These are phyloP conservation scores for Pollenia amentaria DNA, from an alignment of 2,888 invertebrate species.

Conservation along the genomic window DNA sequence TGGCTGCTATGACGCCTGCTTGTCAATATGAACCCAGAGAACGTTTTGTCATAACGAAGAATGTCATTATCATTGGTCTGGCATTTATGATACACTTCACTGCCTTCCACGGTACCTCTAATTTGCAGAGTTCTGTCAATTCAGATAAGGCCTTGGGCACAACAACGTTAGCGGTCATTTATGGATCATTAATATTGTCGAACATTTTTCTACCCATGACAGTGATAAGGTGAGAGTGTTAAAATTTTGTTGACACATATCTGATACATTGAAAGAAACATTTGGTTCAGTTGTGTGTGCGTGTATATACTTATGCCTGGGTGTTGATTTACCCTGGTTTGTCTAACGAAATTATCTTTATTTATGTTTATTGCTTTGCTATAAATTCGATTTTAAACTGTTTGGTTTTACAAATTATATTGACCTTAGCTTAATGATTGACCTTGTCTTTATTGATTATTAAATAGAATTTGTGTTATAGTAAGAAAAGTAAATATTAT, in stretches of 20 bases:
- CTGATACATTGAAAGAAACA: no score
- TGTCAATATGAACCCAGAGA: slow-evolving; percentile 86
- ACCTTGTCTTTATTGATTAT: slow-evolving; percentile 28
- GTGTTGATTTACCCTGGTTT: neutral
- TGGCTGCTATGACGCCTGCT: slow-evolving; percentile 60
- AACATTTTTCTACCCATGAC: slow-evolving; percentile 95
- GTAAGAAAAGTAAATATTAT: neutral
- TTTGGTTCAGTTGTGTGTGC: no score
- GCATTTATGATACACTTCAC: slow-evolving; percentile 97
- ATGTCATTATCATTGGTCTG: slow-evolving; percentile 92
- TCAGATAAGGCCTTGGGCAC: slow-evolving; percentile 93
- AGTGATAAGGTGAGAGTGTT: slow-evolving; percentile 89
- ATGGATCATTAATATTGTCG: slow-evolving; percentile 94
- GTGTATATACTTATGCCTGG: no score
- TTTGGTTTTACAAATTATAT: slow-evolving; percentile 16
- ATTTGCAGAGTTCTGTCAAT: slow-evolving; percentile 94
- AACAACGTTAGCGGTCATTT: slow-evolving; percentile 93
- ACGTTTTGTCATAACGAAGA: slow-evolving; percentile 92
- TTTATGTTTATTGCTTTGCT: neutral
- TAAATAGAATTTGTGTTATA: neutral
- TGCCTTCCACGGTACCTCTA: slow-evolving; percentile 94
- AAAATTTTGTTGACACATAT: neutral
- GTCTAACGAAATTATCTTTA: slow-evolving; percentile 6
- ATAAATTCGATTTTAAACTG: slow-evolving; percentile 18
- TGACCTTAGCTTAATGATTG: neutral